Percentiles rank a stretch among this genome's conserved stretches.
These are phyloP conservation scores for Typhlomys cinereus DNA, from an alignment of 2,113 vertebrate genomes.

Conservation along the genomic window DNA sequence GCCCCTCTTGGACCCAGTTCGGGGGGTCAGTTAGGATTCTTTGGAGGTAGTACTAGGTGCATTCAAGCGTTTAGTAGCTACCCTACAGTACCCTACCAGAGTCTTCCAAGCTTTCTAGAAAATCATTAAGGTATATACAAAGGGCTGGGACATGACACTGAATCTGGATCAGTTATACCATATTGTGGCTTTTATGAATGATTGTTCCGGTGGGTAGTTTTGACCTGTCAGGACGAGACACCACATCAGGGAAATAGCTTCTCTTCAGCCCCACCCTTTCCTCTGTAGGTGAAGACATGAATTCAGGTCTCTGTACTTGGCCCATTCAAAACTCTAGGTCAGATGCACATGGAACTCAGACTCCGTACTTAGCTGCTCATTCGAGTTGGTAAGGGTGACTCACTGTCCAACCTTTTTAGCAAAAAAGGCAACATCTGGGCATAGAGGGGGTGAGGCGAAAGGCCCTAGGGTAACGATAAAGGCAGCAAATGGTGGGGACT, in stretches of 20 bases:
- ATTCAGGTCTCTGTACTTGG: background rate
- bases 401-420: background rate
- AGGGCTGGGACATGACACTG: background rate
- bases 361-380: background rate
- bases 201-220: background rate
- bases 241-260: too few relatives aligned
- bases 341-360: background rate
- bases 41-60: background rate
- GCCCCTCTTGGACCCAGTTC: background rate
- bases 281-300: background rate
- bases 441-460: background rate
- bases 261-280: background rate
- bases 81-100: background rate
- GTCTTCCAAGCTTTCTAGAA: background rate
- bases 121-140: background rate
- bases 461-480: background rate
- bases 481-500: background rate
- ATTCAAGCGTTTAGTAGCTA: background rate
- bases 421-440: background rate
- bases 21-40: background rate
- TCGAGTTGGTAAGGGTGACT: background rate
- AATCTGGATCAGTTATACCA: too few relatives aligned
- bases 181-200: background rate
- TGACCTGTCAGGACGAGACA: background rate
- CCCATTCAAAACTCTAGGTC: background rate